Percentiles rank a stretch among this genome's conserved stretches.
Conservation (phyloP, 2,113 vertebrate genomes). For the Sigmodon hispidus region DNA sequence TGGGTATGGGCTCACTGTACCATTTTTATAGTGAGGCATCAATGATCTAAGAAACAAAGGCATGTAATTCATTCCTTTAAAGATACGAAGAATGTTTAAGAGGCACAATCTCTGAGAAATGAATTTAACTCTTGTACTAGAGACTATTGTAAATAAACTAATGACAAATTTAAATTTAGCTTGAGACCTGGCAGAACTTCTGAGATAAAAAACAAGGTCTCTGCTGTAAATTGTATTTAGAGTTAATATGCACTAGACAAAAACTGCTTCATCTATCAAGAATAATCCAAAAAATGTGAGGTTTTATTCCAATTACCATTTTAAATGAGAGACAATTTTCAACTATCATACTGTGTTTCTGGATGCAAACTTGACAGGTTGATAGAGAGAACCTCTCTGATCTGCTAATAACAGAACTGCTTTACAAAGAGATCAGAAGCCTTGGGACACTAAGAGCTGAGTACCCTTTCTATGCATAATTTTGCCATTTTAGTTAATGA, state of each 20-base stretch:
- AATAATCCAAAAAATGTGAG: conserved; percentile 27
- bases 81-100: background rate
- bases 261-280: conserved; percentile 57
- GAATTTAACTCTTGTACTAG: background rate
- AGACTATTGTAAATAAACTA: background rate
- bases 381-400: conserved; percentile 36
- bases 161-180: background rate
- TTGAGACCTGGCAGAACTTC: conserved; percentile 54
- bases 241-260: background rate
- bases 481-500: conserved; percentile 36
- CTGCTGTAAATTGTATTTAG: background rate
- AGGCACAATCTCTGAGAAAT: background rate
- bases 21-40: background rate
- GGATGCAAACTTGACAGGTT: background rate
- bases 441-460: background rate
- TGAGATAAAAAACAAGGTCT: background rate
- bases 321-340: conserved; percentile 49
- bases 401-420: conserved; percentile 12
- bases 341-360: conserved; percentile 8
- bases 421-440: conserved; percentile 43
- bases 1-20: too few relatives aligned
- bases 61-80: background rate
- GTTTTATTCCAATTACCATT: conserved; percentile 34
- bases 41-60: background rate
- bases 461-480: background rate